A percentile compares a stretch with the other conserved stretches of the same genome.
phyloP scores from a whole-genome alignment of 92 coral and sea anemone genomes.

The Bergia puertoricense region DNA sequence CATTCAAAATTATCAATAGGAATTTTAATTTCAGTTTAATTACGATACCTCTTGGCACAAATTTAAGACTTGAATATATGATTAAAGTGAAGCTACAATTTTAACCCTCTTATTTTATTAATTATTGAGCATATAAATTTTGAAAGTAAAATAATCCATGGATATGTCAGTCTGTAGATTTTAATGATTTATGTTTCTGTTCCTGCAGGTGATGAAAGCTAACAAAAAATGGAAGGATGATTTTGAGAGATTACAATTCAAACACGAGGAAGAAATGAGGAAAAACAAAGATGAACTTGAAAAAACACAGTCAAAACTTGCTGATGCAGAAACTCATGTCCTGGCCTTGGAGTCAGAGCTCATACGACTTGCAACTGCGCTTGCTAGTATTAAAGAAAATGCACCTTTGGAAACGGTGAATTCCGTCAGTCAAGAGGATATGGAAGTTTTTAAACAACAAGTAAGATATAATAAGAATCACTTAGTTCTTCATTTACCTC shows the following conservation, averaged over 20 bases:
- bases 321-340: slow-evolving; percentile 75
- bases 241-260: slow-evolving; percentile 65
- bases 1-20: no score
- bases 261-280: slow-evolving; percentile 68
- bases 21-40: no score
- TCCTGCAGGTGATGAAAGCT: slow-evolving; percentile 68
- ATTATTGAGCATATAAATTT: background rate
- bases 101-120: background rate
- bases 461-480: slow-evolving; percentile 16
- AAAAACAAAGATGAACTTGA: slow-evolving; percentile 69
- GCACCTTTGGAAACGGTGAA: slow-evolving; percentile 20
- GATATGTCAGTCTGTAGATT: background rate
- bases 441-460: slow-evolving; percentile 70
- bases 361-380: slow-evolving; percentile 76
- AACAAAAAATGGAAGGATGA: slow-evolving; percentile 91
- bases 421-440: slow-evolving; percentile 44
- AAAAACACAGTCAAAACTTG: slow-evolving; percentile 63
- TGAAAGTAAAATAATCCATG: background rate
- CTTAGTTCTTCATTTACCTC: background rate
- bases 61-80: no score
- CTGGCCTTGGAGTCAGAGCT: slow-evolving; percentile 87
- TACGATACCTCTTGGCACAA: no score
- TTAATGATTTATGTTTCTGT: background rate
- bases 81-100: no score
- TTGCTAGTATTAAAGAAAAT: slow-evolving; percentile 52